Base-by-base conservation (phyloP, 1,140 invertebrate species). In the Ceratina japonica region DNA sequence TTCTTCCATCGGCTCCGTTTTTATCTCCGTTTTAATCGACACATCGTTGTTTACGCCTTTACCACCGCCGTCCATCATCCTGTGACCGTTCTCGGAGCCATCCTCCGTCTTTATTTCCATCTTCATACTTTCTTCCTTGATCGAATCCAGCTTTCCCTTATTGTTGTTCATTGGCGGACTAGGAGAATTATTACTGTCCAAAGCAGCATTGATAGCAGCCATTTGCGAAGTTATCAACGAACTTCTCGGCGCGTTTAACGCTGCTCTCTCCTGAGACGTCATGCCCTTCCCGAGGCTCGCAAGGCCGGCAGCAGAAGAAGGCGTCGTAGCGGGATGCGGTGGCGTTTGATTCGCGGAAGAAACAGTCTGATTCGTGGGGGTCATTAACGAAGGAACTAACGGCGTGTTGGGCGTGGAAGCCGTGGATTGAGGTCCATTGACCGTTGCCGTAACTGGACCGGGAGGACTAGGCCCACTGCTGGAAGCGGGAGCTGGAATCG, bases 21-120 rank as follows among this genome's bases (percentile, higher is more conserved):
- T 97, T 4, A 95, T 93, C 85, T 97, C 96, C 27, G 93, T 93
- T 90, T 96, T 96, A n/a, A 96, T 94, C 58, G 86, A 89, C 63
- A 92, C 91, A 56, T 95, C 95, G 81, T 94, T 95, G 75, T 95
- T 95, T 0, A 94, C 94, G 80, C 93, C 94, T 82, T 95, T 96
- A 10, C 95, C 94, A n/a, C 37, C 37, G 10, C 37, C 37, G 5
- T 10, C 94, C 94, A 31, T 93, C 87, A 92, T 90, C 75, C 92
- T 59, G 49, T 91, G 89, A 75, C 37, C 37, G 5, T 89, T 91
- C 4, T 91, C 91, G 2, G 84, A 56, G 3, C 92, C 92, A 8
- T 95, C 94, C 0, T 95, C 94, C 22, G 92, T 90, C 79, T 94
- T 92, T 5, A 92, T 94, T 80, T 95, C 95, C 91, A 95, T 94